phyloP scores from a whole-genome alignment of 2,888 invertebrate species.

The Athalia circularis region DNA sequence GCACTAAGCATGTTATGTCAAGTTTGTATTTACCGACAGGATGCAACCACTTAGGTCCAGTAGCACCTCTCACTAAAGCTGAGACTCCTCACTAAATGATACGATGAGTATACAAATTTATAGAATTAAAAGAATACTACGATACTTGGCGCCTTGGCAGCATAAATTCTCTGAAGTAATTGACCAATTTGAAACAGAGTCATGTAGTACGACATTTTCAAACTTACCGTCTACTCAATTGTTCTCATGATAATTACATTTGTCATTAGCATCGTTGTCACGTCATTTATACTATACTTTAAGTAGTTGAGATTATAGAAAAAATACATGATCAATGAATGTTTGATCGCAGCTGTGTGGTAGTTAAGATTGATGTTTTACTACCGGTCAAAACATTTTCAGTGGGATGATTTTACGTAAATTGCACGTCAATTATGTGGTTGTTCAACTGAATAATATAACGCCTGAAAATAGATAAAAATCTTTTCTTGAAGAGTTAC shows the following conservation, averaged over 20 bases:
- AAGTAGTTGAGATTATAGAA: too few relatives aligned
- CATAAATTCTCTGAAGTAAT: background rate
- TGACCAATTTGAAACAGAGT: background rate
- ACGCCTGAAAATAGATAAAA: too few relatives aligned
- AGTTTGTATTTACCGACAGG: slow-evolving; percentile 36
- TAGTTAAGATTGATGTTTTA: too few relatives aligned
- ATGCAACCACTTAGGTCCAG: slow-evolving; percentile 37
- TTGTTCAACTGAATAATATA: too few relatives aligned
- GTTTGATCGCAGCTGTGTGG: too few relatives aligned
- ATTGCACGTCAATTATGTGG: too few relatives aligned
- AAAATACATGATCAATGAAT: too few relatives aligned
- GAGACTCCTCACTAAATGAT: slow-evolving; percentile 21
- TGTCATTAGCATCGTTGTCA: background rate
- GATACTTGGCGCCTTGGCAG: background rate
- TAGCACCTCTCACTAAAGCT: background rate
- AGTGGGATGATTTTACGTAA: too few relatives aligned
- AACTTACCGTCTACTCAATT: background rate
- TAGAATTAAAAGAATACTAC: slow-evolving; percentile 6
- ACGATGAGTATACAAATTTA: slow-evolving; percentile 2
- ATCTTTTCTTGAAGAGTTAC: too few relatives aligned
- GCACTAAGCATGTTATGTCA: slow-evolving; percentile 3
- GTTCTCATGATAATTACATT: background rate
- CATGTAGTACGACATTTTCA: background rate
- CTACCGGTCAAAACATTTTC: too few relatives aligned
- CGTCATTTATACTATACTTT: too few relatives aligned